These are phyloP conservation scores for Zosterops borbonicus DNA, from an alignment of 2,113 vertebrate genomes.

Conservation along the genomic window DNA sequence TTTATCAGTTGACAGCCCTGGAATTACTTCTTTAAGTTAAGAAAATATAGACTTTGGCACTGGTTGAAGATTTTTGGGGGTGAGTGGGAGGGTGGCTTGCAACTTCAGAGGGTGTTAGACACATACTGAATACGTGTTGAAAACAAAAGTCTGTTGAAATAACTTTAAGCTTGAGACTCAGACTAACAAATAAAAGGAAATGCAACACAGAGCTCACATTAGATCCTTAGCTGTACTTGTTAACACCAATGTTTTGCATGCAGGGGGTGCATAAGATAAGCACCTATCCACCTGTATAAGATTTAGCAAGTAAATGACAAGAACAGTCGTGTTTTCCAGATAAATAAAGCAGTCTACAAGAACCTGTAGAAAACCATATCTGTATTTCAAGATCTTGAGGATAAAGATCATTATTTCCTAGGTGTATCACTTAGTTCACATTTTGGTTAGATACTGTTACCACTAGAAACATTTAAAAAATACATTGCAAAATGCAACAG, in stretches of 20 bases:
- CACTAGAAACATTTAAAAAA: not conserved
- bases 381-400: not conserved
- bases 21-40: slow-evolving; percentile 56
- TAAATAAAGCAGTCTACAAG: not conserved
- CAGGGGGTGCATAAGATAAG: not conserved
- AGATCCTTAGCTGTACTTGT: not conserved
- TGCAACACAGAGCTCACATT: not conserved
- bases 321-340: not conserved
- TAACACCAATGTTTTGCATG: not conserved
- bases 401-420: not conserved
- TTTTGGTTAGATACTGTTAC: not conserved
- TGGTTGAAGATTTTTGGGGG: slow-evolving; percentile 29
- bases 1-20: slow-evolving; percentile 36
- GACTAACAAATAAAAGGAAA: slow-evolving; percentile 39
- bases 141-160: slow-evolving; percentile 54
- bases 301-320: not conserved
- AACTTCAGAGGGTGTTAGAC: slow-evolving; percentile 48
- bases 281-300: not conserved
- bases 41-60: slow-evolving; percentile 48
- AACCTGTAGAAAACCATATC: not conserved
- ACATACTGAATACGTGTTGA: slow-evolving; percentile 24
- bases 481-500: not conserved
- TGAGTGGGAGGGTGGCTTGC: slow-evolving; percentile 37
- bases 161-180: not conserved
- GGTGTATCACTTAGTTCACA: not conserved